Conservation (phyloP, 2,797 vertebrate genomes). For the Brotula barbata region DNA sequence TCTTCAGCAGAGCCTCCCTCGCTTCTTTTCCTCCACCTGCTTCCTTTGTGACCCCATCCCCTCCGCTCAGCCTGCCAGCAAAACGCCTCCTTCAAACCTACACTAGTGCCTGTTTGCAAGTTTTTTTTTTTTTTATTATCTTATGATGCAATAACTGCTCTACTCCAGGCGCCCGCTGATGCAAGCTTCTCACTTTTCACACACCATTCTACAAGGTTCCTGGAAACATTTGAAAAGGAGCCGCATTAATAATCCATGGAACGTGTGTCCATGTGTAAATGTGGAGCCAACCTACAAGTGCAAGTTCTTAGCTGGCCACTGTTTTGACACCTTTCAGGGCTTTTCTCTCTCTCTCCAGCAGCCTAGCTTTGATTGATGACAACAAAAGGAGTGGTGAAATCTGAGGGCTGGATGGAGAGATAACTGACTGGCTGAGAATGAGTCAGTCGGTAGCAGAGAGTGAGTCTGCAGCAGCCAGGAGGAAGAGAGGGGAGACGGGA, state of each 20-base stretch:
- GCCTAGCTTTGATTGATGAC: conserved; percentile 73
- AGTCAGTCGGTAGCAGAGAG: conserved; percentile 71
- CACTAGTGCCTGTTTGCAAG: conserved; percentile 38
- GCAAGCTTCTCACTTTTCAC: conserved; percentile 52
- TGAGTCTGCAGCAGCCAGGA: conserved; percentile 62
- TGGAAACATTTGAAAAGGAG: conserved; percentile 58
- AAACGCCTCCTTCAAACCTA: conserved; percentile 37
- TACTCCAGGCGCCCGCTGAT: conserved; percentile 46
- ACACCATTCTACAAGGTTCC: conserved; percentile 52
- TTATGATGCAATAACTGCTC: conserved; percentile 51
- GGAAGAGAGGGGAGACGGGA: conserved; percentile 49
- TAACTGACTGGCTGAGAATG: conserved; percentile 75
- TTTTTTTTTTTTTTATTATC: neutral
- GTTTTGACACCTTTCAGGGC: conserved; percentile 69
- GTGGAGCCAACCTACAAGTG: conserved; percentile 42
- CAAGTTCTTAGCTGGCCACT: conserved; percentile 54
- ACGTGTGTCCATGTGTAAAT: conserved; percentile 55
- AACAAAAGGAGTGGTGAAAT: conserved; percentile 72
- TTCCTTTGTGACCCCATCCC: conserved; percentile 38
- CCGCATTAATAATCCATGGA: conserved; percentile 70
- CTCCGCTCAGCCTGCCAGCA: conserved; percentile 34
- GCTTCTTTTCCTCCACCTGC: conserved; percentile 42
- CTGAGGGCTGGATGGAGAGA: conserved; percentile 74
- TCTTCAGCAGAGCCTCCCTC: conserved; percentile 25
- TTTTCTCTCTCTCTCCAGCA: conserved; percentile 37